Evolutionary conservation across 2,888 invertebrate species (phyloP).

Genomic region (Therioaphis trifolii): DNA sequence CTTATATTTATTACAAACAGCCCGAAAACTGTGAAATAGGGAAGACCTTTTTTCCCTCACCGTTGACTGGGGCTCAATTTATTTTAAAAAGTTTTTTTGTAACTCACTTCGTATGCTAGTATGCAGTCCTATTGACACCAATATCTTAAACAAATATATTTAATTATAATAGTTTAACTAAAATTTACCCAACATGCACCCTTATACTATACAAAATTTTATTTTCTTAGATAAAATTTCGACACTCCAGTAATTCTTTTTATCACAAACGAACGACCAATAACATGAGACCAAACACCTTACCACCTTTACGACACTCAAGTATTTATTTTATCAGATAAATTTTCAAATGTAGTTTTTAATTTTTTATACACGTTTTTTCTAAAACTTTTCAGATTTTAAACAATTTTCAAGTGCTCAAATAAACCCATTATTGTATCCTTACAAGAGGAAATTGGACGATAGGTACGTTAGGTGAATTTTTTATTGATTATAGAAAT

Average conservation of each 20-base stretch:
- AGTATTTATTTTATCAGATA: conserved; percentile 26
- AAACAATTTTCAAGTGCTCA: conserved; percentile 50
- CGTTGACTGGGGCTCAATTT: too few relatives aligned
- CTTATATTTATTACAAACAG: too few relatives aligned
- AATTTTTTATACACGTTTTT: not conserved
- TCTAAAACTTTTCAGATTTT: conserved; percentile 51
- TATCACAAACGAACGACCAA: conserved; percentile 29
- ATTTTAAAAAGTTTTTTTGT: too few relatives aligned
- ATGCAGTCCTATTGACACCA: too few relatives aligned
- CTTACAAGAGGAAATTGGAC: conserved; percentile 36
- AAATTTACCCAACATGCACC: too few relatives aligned
- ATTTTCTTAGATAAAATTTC: conserved; percentile 43
- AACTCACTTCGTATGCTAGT: too few relatives aligned
- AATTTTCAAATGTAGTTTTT: not conserved
- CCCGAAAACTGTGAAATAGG: too few relatives aligned
- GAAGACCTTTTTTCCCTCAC: too few relatives aligned
- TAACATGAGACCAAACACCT: conserved; percentile 34
- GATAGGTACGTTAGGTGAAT: conserved; percentile 43
- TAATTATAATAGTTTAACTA: too few relatives aligned
- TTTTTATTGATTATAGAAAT: not conserved
- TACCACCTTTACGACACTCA: conserved; percentile 53
- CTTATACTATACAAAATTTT: not conserved
- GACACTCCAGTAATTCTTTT: conserved; percentile 30
- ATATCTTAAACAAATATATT: too few relatives aligned
- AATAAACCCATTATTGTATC: conserved; percentile 34